Conservation (phyloP, 2,888 invertebrate genomes). For the Tipula helvola region DNA sequence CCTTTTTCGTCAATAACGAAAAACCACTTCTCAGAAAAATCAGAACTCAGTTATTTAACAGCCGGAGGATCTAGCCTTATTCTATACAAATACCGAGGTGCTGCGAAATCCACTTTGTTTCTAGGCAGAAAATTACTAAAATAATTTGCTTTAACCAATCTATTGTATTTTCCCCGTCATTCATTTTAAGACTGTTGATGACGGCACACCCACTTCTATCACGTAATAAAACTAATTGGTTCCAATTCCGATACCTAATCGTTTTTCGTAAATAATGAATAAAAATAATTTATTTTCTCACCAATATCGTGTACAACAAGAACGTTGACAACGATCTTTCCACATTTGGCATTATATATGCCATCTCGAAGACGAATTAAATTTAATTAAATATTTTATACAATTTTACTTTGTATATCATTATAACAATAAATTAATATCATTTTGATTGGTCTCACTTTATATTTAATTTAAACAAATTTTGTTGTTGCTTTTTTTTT, state of each 20-base stretch:
- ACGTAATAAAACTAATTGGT: neutral
- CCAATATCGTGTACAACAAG: neutral
- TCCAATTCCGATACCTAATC: too few relatives aligned
- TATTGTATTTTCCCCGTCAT: too few relatives aligned
- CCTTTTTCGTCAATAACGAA: too few relatives aligned
- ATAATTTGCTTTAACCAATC: too few relatives aligned
- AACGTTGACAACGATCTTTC: neutral
- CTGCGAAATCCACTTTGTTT: too few relatives aligned
- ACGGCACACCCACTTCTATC: neutral
- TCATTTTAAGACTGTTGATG: too few relatives aligned
- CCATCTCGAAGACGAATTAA: neutral
- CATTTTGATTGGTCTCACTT: slow-evolving; percentile 4
- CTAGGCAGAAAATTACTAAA: too few relatives aligned
- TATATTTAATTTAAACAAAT: neutral
- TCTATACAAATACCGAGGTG: too few relatives aligned
- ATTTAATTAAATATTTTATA: neutral
- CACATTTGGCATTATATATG: neutral
- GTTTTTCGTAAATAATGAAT: neutral
- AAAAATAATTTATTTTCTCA: neutral
- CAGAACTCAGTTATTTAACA: too few relatives aligned
- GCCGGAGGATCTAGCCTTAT: too few relatives aligned
- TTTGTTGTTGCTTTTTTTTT: neutral
- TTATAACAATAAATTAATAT: neutral
- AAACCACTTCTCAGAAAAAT: too few relatives aligned
- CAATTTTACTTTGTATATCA: neutral